A percentile compares a stretch with the other conserved stretches of the same genome.
Conservation (phyloP, 2,113 vertebrate species). For the Engystomops pustulosus region DNA sequence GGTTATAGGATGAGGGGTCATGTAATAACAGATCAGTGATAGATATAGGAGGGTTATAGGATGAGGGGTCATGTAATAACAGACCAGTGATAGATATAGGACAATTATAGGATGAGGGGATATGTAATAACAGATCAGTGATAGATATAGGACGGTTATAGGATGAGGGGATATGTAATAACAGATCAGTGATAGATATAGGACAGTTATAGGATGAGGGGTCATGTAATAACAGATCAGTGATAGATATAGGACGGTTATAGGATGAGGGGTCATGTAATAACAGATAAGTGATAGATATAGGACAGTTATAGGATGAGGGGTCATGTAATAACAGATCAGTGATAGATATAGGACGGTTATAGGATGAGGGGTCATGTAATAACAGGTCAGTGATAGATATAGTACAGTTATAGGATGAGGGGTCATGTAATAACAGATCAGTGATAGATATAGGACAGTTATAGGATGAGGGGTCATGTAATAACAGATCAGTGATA, state of each 20-base stretch:
- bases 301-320: too few species aligned
- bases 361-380: neutral
- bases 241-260: neutral
- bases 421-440: neutral
- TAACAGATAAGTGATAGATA: neutral
- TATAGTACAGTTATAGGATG: neutral
- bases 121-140: constrained; percentile 5
- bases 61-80: neutral
- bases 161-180: neutral
- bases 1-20: neutral
- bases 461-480: neutral
- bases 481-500: neutral
- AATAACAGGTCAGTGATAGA: constrained; percentile 1
- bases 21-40: neutral
- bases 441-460: neutral
- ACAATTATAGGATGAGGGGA: neutral
- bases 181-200: neutral
- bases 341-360: neutral
- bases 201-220: neutral
- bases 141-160: neutral
- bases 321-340: neutral
- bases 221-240: neutral
- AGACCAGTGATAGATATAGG: neutral
- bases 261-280: neutral
- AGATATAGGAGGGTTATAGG: neutral